These are phyloP conservation scores for Drosophila suzukii DNA, from an alignment of 1,140 invertebrate genomes.

Conservation along the genomic window DNA sequence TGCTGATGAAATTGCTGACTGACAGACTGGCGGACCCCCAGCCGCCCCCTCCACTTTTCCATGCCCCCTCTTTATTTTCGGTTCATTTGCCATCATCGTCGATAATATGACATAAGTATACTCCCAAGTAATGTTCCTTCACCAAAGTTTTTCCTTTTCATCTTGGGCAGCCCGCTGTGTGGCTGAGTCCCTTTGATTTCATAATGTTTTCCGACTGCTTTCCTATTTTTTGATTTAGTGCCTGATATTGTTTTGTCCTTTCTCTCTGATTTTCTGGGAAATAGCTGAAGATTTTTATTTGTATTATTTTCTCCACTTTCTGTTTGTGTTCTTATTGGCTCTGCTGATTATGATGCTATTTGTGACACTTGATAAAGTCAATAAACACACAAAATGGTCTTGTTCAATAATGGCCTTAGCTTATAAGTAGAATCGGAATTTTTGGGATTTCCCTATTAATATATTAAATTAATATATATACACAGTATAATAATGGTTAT, in stretches of 20 bases:
- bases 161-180: slow-evolving; percentile 4
- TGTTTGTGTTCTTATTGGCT: slow-evolving; percentile 46
- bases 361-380: slow-evolving; percentile 73
- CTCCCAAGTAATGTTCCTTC: slow-evolving; percentile 18
- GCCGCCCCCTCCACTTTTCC: slow-evolving; percentile 1
- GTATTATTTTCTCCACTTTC: slow-evolving; percentile 11
- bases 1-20: slow-evolving; percentile 55
- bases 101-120: slow-evolving; percentile 72
- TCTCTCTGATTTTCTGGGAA: slow-evolving; percentile 9
- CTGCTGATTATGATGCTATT: slow-evolving; percentile 64
- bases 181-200: slow-evolving; percentile 47
- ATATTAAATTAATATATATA: not conserved
- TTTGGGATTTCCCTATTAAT: too few relatives aligned
- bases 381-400: slow-evolving; percentile 48
- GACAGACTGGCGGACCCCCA: not conserved
- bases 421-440: not conserved
- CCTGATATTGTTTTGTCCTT: slow-evolving; percentile 42
- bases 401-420: not conserved
- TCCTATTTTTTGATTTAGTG: slow-evolving; percentile 62
- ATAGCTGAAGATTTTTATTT: slow-evolving; percentile 16
- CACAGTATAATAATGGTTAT: not conserved
- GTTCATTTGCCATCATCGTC: slow-evolving; percentile 68
- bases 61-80: slow-evolving; percentile 12
- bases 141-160: slow-evolving; percentile 28
- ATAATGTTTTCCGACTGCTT: slow-evolving; percentile 56